phyloP scores from a whole-genome alignment of 1,140 invertebrate species.

The Drosophila pallidifrons region DNA sequence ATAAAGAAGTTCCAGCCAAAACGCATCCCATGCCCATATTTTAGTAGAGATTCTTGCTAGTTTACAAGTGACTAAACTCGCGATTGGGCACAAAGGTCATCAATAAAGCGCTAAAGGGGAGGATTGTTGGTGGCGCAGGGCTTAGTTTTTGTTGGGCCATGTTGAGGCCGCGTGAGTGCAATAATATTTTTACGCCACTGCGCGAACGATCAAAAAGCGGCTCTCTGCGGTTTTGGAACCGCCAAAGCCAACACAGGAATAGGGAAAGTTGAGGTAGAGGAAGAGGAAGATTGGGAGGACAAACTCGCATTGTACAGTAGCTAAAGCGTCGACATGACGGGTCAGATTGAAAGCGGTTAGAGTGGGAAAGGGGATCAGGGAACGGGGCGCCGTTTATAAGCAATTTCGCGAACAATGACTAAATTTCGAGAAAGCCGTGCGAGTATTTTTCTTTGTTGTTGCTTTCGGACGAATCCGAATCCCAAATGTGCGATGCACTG shows the following conservation, averaged over 20 bases:
- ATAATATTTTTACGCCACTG: slow-evolving; percentile 69
- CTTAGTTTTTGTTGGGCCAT: slow-evolving; percentile 10
- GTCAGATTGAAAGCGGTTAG: slow-evolving; percentile 61
- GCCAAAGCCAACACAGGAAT: slow-evolving; percentile 38
- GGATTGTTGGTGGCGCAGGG: background rate
- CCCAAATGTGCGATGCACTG: slow-evolving; percentile 70
- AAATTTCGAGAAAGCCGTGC: slow-evolving; percentile 67
- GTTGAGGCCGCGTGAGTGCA: slow-evolving; percentile 53
- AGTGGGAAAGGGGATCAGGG: background rate
- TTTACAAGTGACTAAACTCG: slow-evolving; percentile 56
- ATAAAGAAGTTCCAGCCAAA: background rate
- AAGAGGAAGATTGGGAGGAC: background rate
- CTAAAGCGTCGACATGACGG: slow-evolving; percentile 61
- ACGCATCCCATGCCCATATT: background rate
- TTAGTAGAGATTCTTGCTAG: background rate
- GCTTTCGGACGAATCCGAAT: slow-evolving; percentile 54
- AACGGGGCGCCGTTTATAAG: slow-evolving; percentile 61
- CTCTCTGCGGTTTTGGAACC: slow-evolving; percentile 52
- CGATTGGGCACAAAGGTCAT: slow-evolving; percentile 36
- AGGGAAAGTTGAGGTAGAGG: background rate
- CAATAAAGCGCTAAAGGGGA: background rate
- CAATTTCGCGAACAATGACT: slow-evolving; percentile 81
- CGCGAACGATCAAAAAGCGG: slow-evolving; percentile 61
- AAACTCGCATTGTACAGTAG: slow-evolving; percentile 18
- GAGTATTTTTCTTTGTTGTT: slow-evolving; percentile 62